Evolutionary conservation across 2,888 invertebrate species (phyloP), one percentile per base, ranked within the genome.

Genomic region (Cheiracanthium punctorium): DNA sequence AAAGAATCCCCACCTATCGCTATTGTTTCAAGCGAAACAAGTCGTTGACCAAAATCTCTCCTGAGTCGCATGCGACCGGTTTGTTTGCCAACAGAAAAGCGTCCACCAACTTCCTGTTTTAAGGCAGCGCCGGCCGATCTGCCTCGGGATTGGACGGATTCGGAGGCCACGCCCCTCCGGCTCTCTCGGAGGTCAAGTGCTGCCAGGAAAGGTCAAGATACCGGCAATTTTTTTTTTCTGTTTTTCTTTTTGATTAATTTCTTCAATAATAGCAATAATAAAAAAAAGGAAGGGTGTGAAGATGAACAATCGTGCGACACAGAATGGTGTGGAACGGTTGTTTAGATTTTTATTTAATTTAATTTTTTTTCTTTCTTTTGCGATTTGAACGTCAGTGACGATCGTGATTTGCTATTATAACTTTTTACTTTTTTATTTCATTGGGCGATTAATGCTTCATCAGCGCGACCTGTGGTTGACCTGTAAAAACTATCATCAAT

Each of bases 71-170:
- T 48, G 74, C 71, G 82, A 77, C 77, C 77, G 77, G 79, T 84
- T 84, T 84, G 84, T 84, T 84, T 84, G 84, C 79, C 84, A 84
- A 84, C 82, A 82, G 52, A 64, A 32, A 67, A 41, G n/a, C 20
- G 24, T 32, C 52, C 28, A 73, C 79, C 77, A 74, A 77, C 84
- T 67, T 72, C 65, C 72, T 41, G 41, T 37, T n/a, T 17, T n/a
- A n/a, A 33, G 29, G 52, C 10, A 33, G 32, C 32, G 17, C 43
- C 30, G 33, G n/a, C n/a, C 71, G 64, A 17, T 72, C 67, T 77
- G 77, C 72, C 28, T 12, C 72, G 29, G 20, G 17, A 69, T 69
- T 69, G 52, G n/a, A 1, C 30, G 33, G 67, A 41, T 30, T 5
- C 33, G 29, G 73, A 41, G 65, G 29, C 84, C 84, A 41, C 70